Evolutionary conservation across 2,113 vertebrate species (phyloP).

Genomic region (Chunga burmeisteri): DNA sequence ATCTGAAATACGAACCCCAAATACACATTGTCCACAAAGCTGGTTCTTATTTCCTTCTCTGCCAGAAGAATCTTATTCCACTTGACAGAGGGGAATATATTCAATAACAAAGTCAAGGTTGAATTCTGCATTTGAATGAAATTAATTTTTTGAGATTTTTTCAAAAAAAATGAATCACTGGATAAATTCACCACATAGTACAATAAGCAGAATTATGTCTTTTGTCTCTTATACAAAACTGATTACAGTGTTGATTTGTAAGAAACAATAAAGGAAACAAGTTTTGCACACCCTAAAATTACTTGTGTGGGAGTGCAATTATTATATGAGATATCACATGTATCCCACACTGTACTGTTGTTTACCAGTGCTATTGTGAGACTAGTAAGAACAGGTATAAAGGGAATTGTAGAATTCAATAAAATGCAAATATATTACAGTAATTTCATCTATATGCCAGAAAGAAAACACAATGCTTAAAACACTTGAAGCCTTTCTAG

Average conservation of each 20-base stretch:
- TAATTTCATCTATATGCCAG: slow-evolving; percentile 1
- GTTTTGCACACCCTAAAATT: neutral
- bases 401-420: neutral
- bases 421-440: slow-evolving; percentile 4
- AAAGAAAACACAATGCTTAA: neutral
- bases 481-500: neutral
- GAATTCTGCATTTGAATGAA: neutral
- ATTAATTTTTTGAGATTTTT: neutral
- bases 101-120: neutral
- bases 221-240: neutral
- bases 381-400: neutral
- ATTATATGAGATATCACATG: neutral
- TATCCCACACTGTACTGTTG: neutral
- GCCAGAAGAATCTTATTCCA: neutral
- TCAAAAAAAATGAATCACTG: neutral
- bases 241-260: slow-evolving; percentile 9
- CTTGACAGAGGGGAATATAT: neutral
- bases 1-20: neutral
- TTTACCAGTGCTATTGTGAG: neutral
- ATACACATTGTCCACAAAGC: neutral
- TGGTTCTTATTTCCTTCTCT: neutral
- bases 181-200: neutral
- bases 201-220: neutral
- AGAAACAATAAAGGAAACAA: slow-evolving; percentile 16
- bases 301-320: slow-evolving; percentile 40